A percentile compares a stretch with the other conserved stretches of the same genome.
phyloP scores from a whole-genome alignment of 2,113 vertebrate species.

The Cebidichthys violaceus region DNA sequence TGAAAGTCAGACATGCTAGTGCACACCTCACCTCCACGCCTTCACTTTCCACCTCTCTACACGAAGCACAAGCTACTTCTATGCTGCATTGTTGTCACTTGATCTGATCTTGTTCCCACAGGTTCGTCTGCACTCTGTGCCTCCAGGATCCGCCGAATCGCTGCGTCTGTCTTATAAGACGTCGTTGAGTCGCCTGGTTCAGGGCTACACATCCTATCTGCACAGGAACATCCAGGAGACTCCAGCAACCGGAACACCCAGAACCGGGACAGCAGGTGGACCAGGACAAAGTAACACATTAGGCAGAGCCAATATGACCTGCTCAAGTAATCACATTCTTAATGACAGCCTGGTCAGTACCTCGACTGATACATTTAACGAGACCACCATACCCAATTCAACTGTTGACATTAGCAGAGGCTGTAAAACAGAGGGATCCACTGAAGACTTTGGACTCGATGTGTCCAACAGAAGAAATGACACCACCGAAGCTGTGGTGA shows the following conservation, averaged over 20 bases:
- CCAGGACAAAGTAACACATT: conserved; percentile 5
- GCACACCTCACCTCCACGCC: background rate
- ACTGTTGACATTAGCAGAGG: background rate
- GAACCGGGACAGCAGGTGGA: background rate
- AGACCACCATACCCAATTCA: conserved; percentile 16
- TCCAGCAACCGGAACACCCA: conserved; percentile 7
- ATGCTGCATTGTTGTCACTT: background rate
- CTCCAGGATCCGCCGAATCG: conserved; percentile 74
- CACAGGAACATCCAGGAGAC: conserved; percentile 71
- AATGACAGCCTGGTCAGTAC: conserved; percentile 4
- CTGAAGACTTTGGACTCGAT: conserved; percentile 5
- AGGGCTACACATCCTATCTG: conserved; percentile 74
- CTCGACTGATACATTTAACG: background rate
- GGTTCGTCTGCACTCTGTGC: conserved; percentile 76
- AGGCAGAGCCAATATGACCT: conserved; percentile 1
- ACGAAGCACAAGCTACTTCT: background rate
- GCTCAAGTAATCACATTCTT: background rate
- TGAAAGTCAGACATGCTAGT: background rate
- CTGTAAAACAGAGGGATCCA: conserved; percentile 4
- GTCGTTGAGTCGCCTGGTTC: conserved; percentile 56
- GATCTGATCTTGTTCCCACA: conserved; percentile 50
- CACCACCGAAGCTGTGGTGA: background rate
- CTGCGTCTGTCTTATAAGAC: conserved; percentile 78
- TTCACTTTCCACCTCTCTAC: background rate
- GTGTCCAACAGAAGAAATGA: background rate